phyloP scores from a whole-genome alignment of 1,140 invertebrate genomes.

The Polyergus mexicanus region DNA sequence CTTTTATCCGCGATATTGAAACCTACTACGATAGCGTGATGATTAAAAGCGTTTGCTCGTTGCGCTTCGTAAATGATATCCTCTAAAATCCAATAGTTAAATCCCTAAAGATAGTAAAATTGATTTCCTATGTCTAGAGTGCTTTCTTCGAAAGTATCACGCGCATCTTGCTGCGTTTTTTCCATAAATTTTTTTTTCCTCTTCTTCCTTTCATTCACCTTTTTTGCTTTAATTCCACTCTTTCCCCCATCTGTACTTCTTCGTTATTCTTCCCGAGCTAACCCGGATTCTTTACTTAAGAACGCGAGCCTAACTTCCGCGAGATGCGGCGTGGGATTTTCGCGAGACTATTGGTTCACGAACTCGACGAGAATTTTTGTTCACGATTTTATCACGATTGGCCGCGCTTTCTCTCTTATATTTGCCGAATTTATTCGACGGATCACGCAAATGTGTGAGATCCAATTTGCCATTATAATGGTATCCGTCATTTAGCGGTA shows the following conservation, averaged over 20 bases:
- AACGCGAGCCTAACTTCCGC: constrained; percentile 48
- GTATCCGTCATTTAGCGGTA: neutral
- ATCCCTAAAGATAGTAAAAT: constrained; percentile 27
- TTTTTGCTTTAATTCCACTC: constrained; percentile 19
- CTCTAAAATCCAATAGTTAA: constrained; percentile 24
- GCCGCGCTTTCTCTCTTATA: constrained; percentile 17
- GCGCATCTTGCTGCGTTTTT: constrained; percentile 51
- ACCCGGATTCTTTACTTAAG: constrained; percentile 51
- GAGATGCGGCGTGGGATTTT: constrained; percentile 65
- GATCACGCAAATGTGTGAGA: constrained; percentile 22
- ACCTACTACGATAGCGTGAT: neutral
- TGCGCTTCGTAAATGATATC: neutral
- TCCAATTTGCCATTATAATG: constrained; percentile 57
- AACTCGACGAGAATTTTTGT: constrained; percentile 48
- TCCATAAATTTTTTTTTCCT: constrained; percentile 47
- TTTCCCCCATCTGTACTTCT: constrained; percentile 21
- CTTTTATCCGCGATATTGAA: neutral
- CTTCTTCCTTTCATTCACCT: constrained; percentile 8
- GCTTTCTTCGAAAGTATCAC: neutral
- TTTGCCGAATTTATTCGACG: constrained; percentile 31
- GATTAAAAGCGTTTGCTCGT: constrained; percentile 37
- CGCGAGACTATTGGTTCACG: constrained; percentile 74
- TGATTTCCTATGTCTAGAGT: constrained; percentile 25
- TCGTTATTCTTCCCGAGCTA: neutral
- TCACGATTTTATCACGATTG: constrained; percentile 31